Evolutionary conservation across 2,797 vertebrate genomes (phyloP).

Genomic region (Sarcoramphus papa): DNA sequence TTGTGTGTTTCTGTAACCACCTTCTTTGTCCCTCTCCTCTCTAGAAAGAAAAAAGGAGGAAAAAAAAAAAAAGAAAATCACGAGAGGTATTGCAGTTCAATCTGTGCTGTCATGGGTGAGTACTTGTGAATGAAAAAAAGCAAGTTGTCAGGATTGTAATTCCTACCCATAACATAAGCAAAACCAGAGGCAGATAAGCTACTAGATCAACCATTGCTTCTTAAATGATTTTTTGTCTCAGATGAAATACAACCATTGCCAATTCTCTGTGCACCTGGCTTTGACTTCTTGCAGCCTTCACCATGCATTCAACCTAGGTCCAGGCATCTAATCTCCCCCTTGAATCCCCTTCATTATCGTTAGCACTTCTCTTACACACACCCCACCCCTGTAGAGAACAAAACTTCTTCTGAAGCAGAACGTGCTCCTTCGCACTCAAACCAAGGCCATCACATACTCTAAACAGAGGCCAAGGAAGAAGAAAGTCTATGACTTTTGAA

Average conservation of each 20-base stretch:
- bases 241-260: background rate
- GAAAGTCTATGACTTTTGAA: no score
- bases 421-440: background rate
- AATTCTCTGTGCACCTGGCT: background rate
- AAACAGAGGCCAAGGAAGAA: background rate
- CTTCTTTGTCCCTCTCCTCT: background rate
- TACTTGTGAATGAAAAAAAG: background rate
- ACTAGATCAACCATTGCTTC: background rate
- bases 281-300: background rate
- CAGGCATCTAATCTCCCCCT: no score
- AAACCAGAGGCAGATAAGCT: background rate
- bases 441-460: background rate
- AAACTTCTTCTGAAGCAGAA: background rate
- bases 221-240: background rate
- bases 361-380: background rate
- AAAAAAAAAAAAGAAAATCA: no score
- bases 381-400: background rate
- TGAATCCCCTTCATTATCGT: background rate
- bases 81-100: background rate
- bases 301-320: background rate
- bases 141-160: background rate
- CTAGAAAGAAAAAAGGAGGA: background rate
- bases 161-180: background rate
- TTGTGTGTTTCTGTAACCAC: accelerated
- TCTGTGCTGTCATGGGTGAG: background rate